Conservation (phyloP, 1,140 invertebrate genomes). For the Venustaconcha ellipsiformis region DNA sequence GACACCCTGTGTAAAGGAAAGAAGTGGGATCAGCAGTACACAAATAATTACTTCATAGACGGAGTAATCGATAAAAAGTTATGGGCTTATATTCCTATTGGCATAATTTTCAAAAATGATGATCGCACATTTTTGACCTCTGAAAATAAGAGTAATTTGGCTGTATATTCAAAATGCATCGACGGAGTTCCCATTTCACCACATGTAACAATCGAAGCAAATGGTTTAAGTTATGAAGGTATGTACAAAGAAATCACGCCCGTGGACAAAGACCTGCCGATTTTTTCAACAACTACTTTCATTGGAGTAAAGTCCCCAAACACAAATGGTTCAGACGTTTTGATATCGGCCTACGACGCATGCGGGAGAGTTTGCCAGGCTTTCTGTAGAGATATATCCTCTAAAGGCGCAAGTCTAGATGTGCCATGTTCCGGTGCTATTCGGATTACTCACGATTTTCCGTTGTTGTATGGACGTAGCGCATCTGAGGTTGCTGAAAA, state of each 20-base stretch:
- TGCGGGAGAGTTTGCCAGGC: slow-evolving; percentile 30
- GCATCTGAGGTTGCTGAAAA: not conserved
- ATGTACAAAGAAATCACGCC: slow-evolving; percentile 23
- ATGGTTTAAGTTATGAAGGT: slow-evolving; percentile 24
- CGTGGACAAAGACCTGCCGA: slow-evolving; percentile 9
- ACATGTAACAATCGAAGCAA: slow-evolving; percentile 24
- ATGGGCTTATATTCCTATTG: slow-evolving; percentile 57
- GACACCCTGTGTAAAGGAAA: not conserved
- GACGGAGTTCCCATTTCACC: not conserved
- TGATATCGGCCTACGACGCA: slow-evolving; percentile 21
- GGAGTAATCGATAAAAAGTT: slow-evolving; percentile 40
- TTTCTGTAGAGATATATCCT: slow-evolving; percentile 3
- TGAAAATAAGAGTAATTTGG: slow-evolving; percentile 12
- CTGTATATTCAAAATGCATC: slow-evolving; percentile 15
- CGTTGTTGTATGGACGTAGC: slow-evolving; percentile 21
- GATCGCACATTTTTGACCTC: not conserved
- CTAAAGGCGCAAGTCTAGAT: not conserved
- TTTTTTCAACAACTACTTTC: not conserved
- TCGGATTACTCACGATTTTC: slow-evolving; percentile 1
- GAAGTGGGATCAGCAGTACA: slow-evolving; percentile 16
- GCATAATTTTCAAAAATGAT: slow-evolving; percentile 33
- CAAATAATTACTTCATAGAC: slow-evolving; percentile 51
- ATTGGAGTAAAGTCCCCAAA: slow-evolving; percentile 16
- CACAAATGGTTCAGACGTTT: not conserved
- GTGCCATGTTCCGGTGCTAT: slow-evolving; percentile 19